A percentile compares a stretch with the other conserved stretches of the same genome.
Evolutionary conservation across 2,888 invertebrate genomes (phyloP).

Genomic region (Actias luna): DNA sequence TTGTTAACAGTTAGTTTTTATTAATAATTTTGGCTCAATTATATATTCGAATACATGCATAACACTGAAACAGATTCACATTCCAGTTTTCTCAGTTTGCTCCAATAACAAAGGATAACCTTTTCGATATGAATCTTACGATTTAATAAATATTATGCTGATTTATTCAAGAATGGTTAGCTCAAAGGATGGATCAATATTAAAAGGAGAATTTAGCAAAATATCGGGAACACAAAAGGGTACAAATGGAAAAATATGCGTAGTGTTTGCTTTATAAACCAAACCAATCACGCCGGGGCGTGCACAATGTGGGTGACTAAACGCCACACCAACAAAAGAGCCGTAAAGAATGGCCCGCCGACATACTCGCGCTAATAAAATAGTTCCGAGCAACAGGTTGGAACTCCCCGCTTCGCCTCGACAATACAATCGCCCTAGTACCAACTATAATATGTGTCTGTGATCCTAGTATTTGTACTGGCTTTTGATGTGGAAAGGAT

Average conservation of each 20-base stretch:
- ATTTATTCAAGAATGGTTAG: not conserved
- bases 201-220: not conserved
- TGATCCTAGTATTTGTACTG: constrained; percentile 44
- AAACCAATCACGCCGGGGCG: constrained; percentile 67
- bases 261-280: constrained; percentile 67
- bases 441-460: constrained; percentile 49
- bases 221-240: not conserved
- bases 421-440: constrained; percentile 66
- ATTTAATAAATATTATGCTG: not conserved
- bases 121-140: too few relatives aligned
- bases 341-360: constrained; percentile 78
- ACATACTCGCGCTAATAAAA: constrained; percentile 78
- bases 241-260: constrained; percentile 24
- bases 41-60: too few relatives aligned
- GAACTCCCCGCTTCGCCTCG: constrained; percentile 49
- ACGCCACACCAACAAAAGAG: constrained; percentile 74
- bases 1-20: too few relatives aligned
- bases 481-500: constrained; percentile 17
- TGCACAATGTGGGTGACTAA: constrained; percentile 65
- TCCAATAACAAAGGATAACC: too few relatives aligned
- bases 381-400: constrained; percentile 79
- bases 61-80: too few relatives aligned
- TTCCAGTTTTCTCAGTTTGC: too few relatives aligned
- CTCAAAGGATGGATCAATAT: not conserved
- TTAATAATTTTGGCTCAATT: too few relatives aligned